These are phyloP conservation scores for Eucera pruinosa DNA, from an alignment of 2,888 invertebrate species.

Conservation along the genomic window DNA sequence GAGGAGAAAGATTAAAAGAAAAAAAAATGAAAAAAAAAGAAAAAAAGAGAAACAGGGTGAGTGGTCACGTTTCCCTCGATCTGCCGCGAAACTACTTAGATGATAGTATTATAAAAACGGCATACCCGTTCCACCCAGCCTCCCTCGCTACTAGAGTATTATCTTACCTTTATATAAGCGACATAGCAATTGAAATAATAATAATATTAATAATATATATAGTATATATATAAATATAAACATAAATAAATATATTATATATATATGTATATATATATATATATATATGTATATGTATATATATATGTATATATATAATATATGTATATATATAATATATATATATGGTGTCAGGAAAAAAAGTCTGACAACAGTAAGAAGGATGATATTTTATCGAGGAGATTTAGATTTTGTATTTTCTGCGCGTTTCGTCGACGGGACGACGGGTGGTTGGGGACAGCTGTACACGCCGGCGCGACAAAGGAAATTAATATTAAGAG, in stretches of 20 bases:
- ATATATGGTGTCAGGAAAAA: constrained; percentile 58
- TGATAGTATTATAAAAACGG: constrained; percentile 58
- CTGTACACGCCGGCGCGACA: constrained; percentile 35
- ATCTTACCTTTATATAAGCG: constrained; percentile 82
- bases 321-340: constrained; percentile 66
- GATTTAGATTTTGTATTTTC: constrained; percentile 83
- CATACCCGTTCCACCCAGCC: constrained; percentile 79
- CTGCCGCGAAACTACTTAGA: constrained; percentile 55
- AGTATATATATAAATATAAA: constrained; percentile 64
- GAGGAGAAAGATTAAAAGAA: constrained; percentile 44
- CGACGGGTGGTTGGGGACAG: constrained; percentile 71
- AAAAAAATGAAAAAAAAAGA: constrained; percentile 14
- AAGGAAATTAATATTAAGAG: constrained; percentile 42
- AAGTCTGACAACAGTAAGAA: constrained; percentile 52
- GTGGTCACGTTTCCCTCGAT: constrained; percentile 67
- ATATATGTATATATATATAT: constrained; percentile 63
- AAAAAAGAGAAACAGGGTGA: constrained; percentile 22
- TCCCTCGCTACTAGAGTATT: constrained; percentile 82
- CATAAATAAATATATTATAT: constrained; percentile 65
- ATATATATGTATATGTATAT: constrained; percentile 72
- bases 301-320: constrained; percentile 63
- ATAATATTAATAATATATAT: constrained; percentile 76
- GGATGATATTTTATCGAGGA: constrained; percentile 82
- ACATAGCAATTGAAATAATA: constrained; percentile 81
- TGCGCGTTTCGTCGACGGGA: constrained; percentile 77